Base-by-base conservation (phyloP, 2,113 vertebrate genomes). In the Cepphus grylle region DNA sequence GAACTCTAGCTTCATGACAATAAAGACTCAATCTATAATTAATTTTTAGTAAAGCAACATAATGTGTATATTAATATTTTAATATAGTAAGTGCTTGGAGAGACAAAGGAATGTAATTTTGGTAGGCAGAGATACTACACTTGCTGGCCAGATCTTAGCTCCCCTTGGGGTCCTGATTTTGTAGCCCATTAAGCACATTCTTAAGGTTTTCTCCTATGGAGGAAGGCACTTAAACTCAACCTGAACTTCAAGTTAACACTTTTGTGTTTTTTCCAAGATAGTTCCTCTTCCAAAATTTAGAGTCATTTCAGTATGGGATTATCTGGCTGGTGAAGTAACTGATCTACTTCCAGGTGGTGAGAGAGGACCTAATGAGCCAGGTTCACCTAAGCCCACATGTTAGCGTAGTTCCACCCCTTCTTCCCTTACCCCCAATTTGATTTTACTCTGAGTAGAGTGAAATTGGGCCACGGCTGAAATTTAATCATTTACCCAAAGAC, bases 21-120 rank as follows among this genome's bases (percentile, higher is more conserved):
- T 91, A 86, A 90, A 83, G 29, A 14, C 34, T 94, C 12, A 18
- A 86, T 40, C 18, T 82, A 43, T 16, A 69, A 91, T 85, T 85
- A 27, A 72, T 67, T 86, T 91, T 79, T 73, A 40, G 34, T 65
- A 56, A 81, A 93, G 40, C 18, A 92, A 69, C 16, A 49, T 76
- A 80, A 85, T 90, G 22, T 38, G 5, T 61, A 6, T 80, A 77
- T 85, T 87, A 85, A 61, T 93, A 79, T 94, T 93, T 91, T 96
- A 74, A 79, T 63, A 85, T 20, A 50, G 8, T 53, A 78, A 84
- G 43, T 93, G 55, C 59, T 95, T 8, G 6, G 30, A 91, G 63
- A 89, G n/a, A 81, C 69, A 74, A 91, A 81, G 22, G 29, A 81
- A 91, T 79, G 21, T 62, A 81, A 81, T 67, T 87, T 78, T 86